Conservation (phyloP, 2,113 vertebrate genomes). For the Alaudala cheleensis region DNA sequence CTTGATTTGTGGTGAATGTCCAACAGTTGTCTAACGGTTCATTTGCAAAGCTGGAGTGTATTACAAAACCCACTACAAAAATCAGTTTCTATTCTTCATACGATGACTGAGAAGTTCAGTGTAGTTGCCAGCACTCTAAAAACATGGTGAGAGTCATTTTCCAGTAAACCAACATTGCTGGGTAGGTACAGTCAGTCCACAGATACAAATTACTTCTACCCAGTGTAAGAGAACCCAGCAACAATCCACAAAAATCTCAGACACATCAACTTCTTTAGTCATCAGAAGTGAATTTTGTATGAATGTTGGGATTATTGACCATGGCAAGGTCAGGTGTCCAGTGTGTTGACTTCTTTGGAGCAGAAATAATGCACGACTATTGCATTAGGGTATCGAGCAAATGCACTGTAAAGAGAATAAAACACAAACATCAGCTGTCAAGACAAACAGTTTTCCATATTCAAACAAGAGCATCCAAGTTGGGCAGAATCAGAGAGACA, state of each 20-base stretch:
- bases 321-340: conserved; percentile 79
- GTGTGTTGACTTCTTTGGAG: conserved; percentile 91
- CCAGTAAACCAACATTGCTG: conserved; percentile 32
- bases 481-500: not conserved
- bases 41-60: not conserved
- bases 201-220: conserved; percentile 22
- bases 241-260: conserved; percentile 10
- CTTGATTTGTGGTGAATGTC: not conserved
- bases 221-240: not conserved
- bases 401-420: conserved; percentile 80
- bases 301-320: not conserved
- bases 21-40: not conserved
- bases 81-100: conserved; percentile 14
- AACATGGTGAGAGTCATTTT: conserved; percentile 26
- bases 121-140: not conserved
- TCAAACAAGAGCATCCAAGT: not conserved
- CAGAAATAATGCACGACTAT: conserved; percentile 99
- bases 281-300: not conserved
- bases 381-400: conserved; percentile 95
- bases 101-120: conserved; percentile 6
- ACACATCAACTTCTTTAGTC: not conserved
- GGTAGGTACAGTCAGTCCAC: conserved; percentile 24
- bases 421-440: not conserved
- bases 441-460: not conserved
- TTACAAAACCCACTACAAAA: conserved; percentile 26